Evolutionary conservation across 2,888 invertebrate genomes (phyloP), one percentile per base, ranked within the genome.

Genomic region (Cantharis nigra): DNA sequence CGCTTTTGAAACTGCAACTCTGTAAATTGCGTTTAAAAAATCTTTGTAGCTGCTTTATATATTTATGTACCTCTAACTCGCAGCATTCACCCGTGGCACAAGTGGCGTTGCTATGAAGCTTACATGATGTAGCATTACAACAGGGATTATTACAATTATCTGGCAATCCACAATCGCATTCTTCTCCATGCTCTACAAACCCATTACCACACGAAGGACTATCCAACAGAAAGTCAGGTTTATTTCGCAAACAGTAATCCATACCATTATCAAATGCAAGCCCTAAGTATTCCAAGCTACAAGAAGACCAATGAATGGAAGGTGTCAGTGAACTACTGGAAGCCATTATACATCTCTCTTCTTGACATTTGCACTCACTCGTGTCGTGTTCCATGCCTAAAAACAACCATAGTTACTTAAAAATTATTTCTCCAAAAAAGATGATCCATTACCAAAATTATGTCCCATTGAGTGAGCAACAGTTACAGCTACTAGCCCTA

Each of bases 401-500:
- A 20, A 20, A 20, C 20, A 20, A 3, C 20, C 20, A 1, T 20
- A 20, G 20, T 20, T 20, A 20, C 20, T 20, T 20, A 16, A 16
- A 16, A 20, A 3, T 20, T 20, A 20, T 23, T 23, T 23, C 3
- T 23, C 23, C 3, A 23, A 23, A 23, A 5, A 5, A 23, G 5
- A 16, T 16, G 1, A 5, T 23, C 80, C 5, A 82, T 86, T 85
- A 88, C 97, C 98, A 87, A 99, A 98, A 90, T 99, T 99, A 88
- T 99, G 99, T 0, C 99, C 99, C 94, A 99, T 95, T 89, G 99
- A 99, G 88, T 99, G 99, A 0, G 99, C 98, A 75, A 99, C 94
- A 0, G 99, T 99, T 0, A 98, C 96, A 0, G 98, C 99, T 0
- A 98, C 97, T 13, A 98, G 91, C 0, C 97, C 96, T 1, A 96